Evolutionary conservation across 2,797 vertebrate genomes (phyloP), one percentile per base, ranked within the genome.

Genomic region (Psittacula derbiana): DNA sequence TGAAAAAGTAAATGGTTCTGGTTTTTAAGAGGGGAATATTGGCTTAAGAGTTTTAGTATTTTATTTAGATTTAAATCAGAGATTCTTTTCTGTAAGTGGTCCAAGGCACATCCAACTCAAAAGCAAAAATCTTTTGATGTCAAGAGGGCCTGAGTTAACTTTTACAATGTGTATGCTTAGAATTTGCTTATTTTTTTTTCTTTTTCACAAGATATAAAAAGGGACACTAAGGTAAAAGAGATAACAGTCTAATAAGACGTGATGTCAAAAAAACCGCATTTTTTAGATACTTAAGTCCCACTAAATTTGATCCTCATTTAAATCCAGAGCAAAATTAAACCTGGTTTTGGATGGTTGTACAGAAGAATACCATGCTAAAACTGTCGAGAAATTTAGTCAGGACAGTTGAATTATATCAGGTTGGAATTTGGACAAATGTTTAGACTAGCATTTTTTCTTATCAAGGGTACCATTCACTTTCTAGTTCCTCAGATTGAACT

Each of bases 381-480:
- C 4, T 55, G 9, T 11, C 66, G 71, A 87, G 75, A 81, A 78
- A 58, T 83, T 49, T 86, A 79, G 27, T 10, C 15, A 75, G n/a
- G 50, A 53, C 12, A 31, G 61, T 11, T 71, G 15, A 86, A 65
- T 61, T 86, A 49, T n/a, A 61, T 44, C n/a, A 69, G 16, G 41
- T 16, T 80, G 73, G 69, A 92, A 91, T 90, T 47, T 55, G 19
- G 53, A 83, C 40, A n/a, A 69, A 75, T 93, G 73, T 90, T 96
- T 92, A 90, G 80, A 66, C 82, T 92, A 93, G 9, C 28, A 70
- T 73, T 93, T 95, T 62, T 94, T 27, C 89, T 95, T 95, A 96
- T 94, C 89, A 57, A 40, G 36, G 18, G 55, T 94, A 88, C 82
- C 70, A 46, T 15, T 88, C 88, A 27, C 43, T 84, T 91, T 36